These are phyloP conservation scores for Vollenhovia emeryi DNA, from an alignment of 1,140 invertebrate genomes.

Conservation along the genomic window DNA sequence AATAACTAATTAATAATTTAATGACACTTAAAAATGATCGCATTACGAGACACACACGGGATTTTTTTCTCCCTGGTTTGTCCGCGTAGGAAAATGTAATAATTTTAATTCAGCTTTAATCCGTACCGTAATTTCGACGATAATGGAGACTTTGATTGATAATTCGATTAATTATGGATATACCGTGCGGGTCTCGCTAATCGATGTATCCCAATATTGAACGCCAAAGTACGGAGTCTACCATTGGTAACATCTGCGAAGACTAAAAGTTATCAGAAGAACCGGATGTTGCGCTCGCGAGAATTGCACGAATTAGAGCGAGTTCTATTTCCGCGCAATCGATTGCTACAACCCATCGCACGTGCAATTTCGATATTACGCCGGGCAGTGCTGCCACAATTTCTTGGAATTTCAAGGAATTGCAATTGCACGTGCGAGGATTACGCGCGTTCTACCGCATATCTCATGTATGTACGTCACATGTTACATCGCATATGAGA, in stretches of 20 bases:
- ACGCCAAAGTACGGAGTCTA: neutral
- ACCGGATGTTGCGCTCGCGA: neutral
- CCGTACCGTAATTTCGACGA: neutral
- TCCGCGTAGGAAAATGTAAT: neutral
- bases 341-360: conserved; percentile 4
- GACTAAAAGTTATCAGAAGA: conserved; percentile 4
- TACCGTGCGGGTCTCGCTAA: neutral
- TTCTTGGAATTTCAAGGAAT: conserved; percentile 7
- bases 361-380: conserved; percentile 40
- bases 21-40: conserved; percentile 4
- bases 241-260: neutral
- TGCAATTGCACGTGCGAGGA: neutral
- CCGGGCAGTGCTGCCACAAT: conserved; percentile 5
- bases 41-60: neutral
- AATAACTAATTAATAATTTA: conserved; percentile 19
- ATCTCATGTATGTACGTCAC: neutral
- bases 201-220: conserved; percentile 3
- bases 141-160: conserved; percentile 26
- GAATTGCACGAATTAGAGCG: conserved; percentile 11
- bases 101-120: neutral
- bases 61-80: conserved; percentile 7
- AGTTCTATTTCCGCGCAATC: conserved; percentile 30
- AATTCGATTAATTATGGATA: conserved; percentile 32
- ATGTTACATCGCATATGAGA: neutral
- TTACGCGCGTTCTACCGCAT: neutral